A percentile compares a stretch with the other conserved stretches of the same genome.
phyloP scores from a whole-genome alignment of 2,888 invertebrate species.

The Ichneumoninae sp. region DNA sequence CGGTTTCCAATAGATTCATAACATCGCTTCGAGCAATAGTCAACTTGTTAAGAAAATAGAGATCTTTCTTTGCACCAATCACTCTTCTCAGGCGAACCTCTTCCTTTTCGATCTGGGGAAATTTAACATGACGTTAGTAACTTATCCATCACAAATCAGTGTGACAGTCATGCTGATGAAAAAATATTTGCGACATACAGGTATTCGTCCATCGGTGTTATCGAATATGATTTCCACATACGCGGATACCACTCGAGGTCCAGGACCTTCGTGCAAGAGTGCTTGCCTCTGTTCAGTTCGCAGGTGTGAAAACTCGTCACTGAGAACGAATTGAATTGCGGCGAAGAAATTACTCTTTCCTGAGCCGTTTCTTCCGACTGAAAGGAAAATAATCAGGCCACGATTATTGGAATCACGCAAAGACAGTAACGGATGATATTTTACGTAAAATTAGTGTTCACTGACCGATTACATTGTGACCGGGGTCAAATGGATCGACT shows the following conservation, averaged over 20 bases:
- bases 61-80: slow-evolving; percentile 99
- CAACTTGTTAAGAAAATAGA: slow-evolving; percentile 99
- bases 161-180: slow-evolving; percentile 55
- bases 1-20: slow-evolving; percentile 98
- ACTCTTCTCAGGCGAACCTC: slow-evolving; percentile 98
- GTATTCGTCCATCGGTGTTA: slow-evolving; percentile 97
- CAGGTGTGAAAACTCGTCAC: slow-evolving; percentile 99
- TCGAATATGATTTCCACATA: slow-evolving; percentile 99
- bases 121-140: too few relatives aligned
- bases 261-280: slow-evolving; percentile 98
- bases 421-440: neutral
- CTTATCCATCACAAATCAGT: too few relatives aligned
- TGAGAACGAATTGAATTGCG: slow-evolving; percentile 99
- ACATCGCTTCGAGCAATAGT: slow-evolving; percentile 98
- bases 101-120: slow-evolving; percentile 96
- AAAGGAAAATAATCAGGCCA: neutral
- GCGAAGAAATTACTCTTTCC: slow-evolving; percentile 99
- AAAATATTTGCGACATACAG: slow-evolving; percentile 87
- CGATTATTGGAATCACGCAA: neutral
- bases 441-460: slow-evolving; percentile 33
- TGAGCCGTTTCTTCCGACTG: slow-evolving; percentile 99
- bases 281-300: slow-evolving; percentile 98
- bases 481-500: slow-evolving; percentile 98
- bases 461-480: slow-evolving; percentile 97
- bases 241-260: slow-evolving; percentile 97